These are phyloP conservation scores for Melanotaenia duboulayi DNA, from an alignment of 2,113 vertebrate genomes.

Conservation along the genomic window DNA sequence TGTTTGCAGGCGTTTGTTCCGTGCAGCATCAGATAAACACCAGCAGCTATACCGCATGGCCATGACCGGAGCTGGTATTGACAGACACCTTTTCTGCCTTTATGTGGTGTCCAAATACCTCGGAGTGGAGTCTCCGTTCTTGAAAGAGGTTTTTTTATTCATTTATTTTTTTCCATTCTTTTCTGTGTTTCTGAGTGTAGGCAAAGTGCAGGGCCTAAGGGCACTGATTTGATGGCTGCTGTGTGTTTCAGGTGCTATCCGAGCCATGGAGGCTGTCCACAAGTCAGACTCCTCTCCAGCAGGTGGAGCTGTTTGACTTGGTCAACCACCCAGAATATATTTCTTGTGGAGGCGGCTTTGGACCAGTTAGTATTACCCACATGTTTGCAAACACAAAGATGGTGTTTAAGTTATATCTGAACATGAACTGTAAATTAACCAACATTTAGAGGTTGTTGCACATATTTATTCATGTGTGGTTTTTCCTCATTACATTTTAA, in stretches of 20 bases:
- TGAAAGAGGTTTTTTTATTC: constrained; percentile 88
- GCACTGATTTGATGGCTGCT: background rate
- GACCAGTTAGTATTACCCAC: constrained; percentile 84
- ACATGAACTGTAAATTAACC: background rate
- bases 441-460: background rate
- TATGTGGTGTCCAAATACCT: constrained; percentile 87
- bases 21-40: constrained; percentile 85
- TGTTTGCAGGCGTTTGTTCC: constrained; percentile 82
- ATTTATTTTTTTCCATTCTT: background rate
- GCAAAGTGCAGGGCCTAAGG: background rate
- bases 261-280: constrained; percentile 90
- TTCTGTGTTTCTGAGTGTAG: background rate
- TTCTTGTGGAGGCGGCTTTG: constrained; percentile 91
- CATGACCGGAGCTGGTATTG: constrained; percentile 87
- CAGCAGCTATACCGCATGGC: constrained; percentile 86
- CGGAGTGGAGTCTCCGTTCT: constrained; percentile 84
- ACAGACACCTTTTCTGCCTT: constrained; percentile 91
- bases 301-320: constrained; percentile 87
- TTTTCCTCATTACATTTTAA: background rate
- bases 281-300: constrained; percentile 90
- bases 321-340: constrained; percentile 88
- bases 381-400: background rate
- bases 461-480: background rate
- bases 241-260: constrained; percentile 83
- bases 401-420: background rate